Base-by-base conservation (phyloP, 1,140 invertebrate species). In the Psilanteris sp. region DNA sequence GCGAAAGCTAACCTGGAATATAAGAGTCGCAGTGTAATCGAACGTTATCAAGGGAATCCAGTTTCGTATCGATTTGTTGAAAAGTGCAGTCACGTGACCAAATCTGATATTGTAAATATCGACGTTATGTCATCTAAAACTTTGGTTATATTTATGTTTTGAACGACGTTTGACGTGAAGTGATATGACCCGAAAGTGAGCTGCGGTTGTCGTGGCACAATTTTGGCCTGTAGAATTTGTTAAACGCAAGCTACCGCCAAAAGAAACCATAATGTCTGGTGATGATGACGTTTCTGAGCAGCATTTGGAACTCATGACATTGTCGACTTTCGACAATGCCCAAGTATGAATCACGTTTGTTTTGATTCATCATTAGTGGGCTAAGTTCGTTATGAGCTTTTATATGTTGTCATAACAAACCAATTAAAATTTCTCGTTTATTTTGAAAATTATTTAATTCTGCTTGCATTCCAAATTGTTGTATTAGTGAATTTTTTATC, bases 81-180 rank as follows among this genome's bases (percentile, higher is more conserved):
- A 43, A 37, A 54, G 41, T 11, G 43, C 13, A 24, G 50, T 73
- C 68, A 73, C 59, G 68, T 73, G 68, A 73, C 59, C 37, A 15
- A 31, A 29, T 22, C 67, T 52, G 32, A 73, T 64, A 64, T 64
- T 59, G 52, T 73, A 72, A 73, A 73, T 73, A 73, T 64, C 52
- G 50, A 64, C 68, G 59, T 73, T 73, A 73, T 64, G 68, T 73
- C 68, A 72, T 32, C 16, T 24, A 61, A 62, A 54, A 71, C 67
- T 71, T 71, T 71, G 67, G 67, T 71, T 71, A 71, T 71, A 71
- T 71, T 71, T 71, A 71, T 39, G 48, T 62, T 54, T 44, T 48
- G 46, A 32, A 39, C 29, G 29, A 6, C 37, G n/a, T 4, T 34
- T 24, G 29, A 43, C 29, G 29, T 29, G 10, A 29, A 54, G 36